These are phyloP conservation scores for Oenanthe oenanthe DNA, from an alignment of 2,113 vertebrate genomes.

Conservation along the genomic window DNA sequence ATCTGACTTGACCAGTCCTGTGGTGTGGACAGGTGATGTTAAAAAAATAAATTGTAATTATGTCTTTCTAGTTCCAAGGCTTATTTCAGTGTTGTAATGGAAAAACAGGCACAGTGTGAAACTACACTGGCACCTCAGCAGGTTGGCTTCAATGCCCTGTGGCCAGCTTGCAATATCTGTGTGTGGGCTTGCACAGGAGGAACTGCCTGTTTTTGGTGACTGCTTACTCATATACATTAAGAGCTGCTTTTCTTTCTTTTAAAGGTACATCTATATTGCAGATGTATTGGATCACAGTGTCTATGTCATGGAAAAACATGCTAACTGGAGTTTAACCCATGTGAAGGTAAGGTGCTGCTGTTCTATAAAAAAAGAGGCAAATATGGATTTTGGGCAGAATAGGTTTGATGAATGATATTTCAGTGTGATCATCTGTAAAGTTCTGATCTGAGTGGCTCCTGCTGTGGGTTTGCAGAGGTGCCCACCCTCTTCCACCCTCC, in stretches of 20 bases:
- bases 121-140: not conserved
- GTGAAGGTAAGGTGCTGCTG: conserved; percentile 82
- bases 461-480: not conserved
- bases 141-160: not conserved
- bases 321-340: conserved; percentile 76
- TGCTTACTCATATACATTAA: not conserved
- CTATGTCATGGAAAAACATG: conserved; percentile 82
- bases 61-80: not conserved
- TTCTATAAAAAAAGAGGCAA: not conserved
- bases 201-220: not conserved
- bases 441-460: not conserved
- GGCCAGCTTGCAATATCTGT: not conserved
- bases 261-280: conserved; percentile 86
- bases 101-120: not conserved
- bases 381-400: not conserved
- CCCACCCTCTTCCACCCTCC: not conserved
- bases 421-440: not conserved
- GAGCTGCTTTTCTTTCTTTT: conserved; percentile 46
- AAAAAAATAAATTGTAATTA: fast-evolving
- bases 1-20: not conserved
- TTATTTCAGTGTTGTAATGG: not conserved
- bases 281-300: conserved; percentile 76
- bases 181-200: not conserved
- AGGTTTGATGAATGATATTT: not conserved
- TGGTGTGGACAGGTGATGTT: not conserved